Base-by-base conservation (phyloP, 2,113 vertebrate species). In the Notiomystis cincta region DNA sequence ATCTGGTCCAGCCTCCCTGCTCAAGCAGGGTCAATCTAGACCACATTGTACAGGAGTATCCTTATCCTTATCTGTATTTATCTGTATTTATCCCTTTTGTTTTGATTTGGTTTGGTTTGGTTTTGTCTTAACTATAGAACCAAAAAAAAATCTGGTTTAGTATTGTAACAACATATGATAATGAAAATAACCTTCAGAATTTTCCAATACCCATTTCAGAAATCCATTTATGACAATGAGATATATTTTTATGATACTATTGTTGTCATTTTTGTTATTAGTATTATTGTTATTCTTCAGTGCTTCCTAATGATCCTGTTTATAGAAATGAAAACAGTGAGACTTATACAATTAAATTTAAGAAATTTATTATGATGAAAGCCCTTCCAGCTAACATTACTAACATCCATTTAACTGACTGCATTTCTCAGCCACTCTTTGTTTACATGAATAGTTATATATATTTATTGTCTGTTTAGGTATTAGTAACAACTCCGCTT, bases 311-410 rank as follows among this genome's bases (percentile, higher is more conserved):
- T 90, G 94, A 72, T 80, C 48, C 25, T 85, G 40, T 31, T 76
- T 94, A 82, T 57, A 94, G 66, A 93, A 95, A 47, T 76, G 85
- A 93, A 93, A 95, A 60, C 31, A 91, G 51, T 64, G 61, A 85
- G 84, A 87, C 70, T 81, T 82, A 87, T 3, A 38, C 61, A 87
- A 93, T 93, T 93, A 82, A 89, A 91, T 76, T 42, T 72, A 65
- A 84, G 57, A 89, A 90, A 82, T 91, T 65, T 87, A 72, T 94
- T 85, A 58, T 25, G 28, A 71, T 57, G 53, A 94, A 96, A 95
- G 4, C 28, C 38, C 91, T 91, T 87, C 37, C 44, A 71, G 28
- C 6, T 71, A 82, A 58, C 37, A 30, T 54, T 71, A 14, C 38
- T 90, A 91, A 70, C 31, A 77, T 65, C 8, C 31, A 53, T 81